Base-by-base conservation (phyloP, 2,113 vertebrate genomes). In the Tragelaphus buxtoni region DNA sequence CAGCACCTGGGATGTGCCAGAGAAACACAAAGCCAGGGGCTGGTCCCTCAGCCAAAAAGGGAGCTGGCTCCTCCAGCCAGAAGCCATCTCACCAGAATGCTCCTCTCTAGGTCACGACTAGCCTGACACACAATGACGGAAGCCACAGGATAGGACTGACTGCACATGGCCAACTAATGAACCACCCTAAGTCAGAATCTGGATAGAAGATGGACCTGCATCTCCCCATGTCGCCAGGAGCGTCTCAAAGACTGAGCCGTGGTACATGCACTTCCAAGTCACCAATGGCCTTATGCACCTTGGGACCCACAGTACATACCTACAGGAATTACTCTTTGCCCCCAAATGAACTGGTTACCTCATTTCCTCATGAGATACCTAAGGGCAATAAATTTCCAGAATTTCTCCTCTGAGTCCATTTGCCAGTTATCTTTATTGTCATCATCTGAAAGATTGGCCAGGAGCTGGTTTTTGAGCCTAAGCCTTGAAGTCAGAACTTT, bases 401-500 rank as follows among this genome's bases (percentile, higher is more conserved):
- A 51, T 83, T 61, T 60, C 55, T 80, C 49, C 81, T 58, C 45
- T 28, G 39, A 42, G 80, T 79, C 80, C 16, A 42, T 56, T 84
- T 91, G 58, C 63, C 39, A 63, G 26, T 42, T 80, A 26, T 39
- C 63, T 86, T 79, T 35, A 72, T 45, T 55, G 42, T 28, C 16
- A 45, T 49, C 72, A 47, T 35, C 51, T 77, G 30, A 74, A 82
- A 89, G 20, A 32, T 49, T 3, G 11, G 9, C 95, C 79, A 94
- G 86, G 32, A 90, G 13, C 88, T 65, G 69, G 49, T 7, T 81
- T 90, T 24, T 72, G 58, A 92, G 94, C 69, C 51, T 80, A 84
- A 22, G 53, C 45, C 86, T 32, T 83, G 20, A 76, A 14, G 65
- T 69, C 17, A 81, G 95, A 81, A 42, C 51, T 81, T 39, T 35